A percentile compares a stretch with the other conserved stretches of the same genome.
These are phyloP conservation scores for Phyllostomus hastatus DNA, from an alignment of 2,113 vertebrate species.

Conservation along the genomic window DNA sequence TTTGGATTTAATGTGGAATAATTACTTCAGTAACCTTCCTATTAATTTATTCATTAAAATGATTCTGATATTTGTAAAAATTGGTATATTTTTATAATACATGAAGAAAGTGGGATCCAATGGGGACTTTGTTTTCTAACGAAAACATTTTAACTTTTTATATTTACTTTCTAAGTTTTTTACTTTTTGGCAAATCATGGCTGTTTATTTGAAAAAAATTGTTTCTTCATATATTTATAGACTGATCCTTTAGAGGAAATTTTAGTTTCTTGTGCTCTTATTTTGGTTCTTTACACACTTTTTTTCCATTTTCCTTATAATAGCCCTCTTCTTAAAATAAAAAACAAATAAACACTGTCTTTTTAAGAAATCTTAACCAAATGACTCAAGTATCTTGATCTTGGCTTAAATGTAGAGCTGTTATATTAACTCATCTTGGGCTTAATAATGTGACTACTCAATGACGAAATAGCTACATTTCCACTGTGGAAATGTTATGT, in stretches of 20 bases:
- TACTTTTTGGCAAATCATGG: not conserved
- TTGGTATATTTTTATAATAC: slow-evolving; percentile 2
- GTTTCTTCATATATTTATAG: slow-evolving; percentile 1
- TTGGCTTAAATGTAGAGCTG: slow-evolving; percentile 32
- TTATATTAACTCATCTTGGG: slow-evolving; percentile 40
- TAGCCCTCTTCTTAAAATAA: slow-evolving; percentile 31
- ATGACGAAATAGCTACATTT: not conserved
- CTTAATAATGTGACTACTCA: slow-evolving; percentile 39
- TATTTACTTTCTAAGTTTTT: slow-evolving; percentile 32
- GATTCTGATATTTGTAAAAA: not conserved
- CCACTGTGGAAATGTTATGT: not conserved
- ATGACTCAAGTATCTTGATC: slow-evolving; percentile 30
- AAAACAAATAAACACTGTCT: slow-evolving; percentile 51
- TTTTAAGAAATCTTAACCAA: slow-evolving; percentile 49
- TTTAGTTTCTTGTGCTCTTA: not conserved
- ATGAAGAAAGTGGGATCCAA: not conserved
- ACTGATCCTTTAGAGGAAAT: not conserved
- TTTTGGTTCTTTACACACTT: slow-evolving; percentile 28
- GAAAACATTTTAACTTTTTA: not conserved
- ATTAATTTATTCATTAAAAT: slow-evolving; percentile 52
- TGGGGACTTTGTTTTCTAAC: not conserved
- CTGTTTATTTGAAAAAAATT: slow-evolving; percentile 33
- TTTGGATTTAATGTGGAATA: not conserved
- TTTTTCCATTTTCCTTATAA: not conserved
- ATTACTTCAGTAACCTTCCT: slow-evolving; percentile 50